Conservation (phyloP, 2,113 vertebrate genomes). For the Orientallactaga bullata region DNA sequence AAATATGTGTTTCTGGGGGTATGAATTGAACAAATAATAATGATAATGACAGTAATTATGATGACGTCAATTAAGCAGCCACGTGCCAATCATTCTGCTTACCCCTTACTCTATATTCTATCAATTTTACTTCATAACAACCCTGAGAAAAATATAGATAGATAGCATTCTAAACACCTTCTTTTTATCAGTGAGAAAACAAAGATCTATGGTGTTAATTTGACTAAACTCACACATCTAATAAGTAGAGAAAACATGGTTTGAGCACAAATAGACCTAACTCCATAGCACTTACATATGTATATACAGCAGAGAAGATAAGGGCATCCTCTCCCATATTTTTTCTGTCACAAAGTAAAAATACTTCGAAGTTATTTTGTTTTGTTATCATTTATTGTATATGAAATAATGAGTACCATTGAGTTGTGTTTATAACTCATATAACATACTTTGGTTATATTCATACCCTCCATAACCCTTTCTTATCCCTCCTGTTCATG, state of each 20-base stretch:
- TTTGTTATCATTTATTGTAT: background rate
- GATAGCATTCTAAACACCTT: constrained; percentile 8
- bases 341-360: constrained; percentile 38
- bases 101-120: constrained; percentile 2
- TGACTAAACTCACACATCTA: background rate
- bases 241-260: background rate
- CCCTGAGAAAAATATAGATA: background rate
- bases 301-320: background rate
- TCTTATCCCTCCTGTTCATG: background rate
- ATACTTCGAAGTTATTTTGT: background rate
- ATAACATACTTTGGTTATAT: background rate
- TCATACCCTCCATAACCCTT: background rate
- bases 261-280: constrained; percentile 9
- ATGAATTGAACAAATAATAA: background rate
- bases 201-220: background rate
- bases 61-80: constrained; percentile 1
- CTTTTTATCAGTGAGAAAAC: constrained; percentile 27
- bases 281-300: background rate
- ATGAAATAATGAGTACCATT: background rate
- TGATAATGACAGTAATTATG: background rate
- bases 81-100: background rate
- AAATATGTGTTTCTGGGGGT: background rate
- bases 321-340: background rate
- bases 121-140: constrained; percentile 56
- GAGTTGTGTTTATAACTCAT: background rate